Percentiles rank a stretch among this genome's conserved stretches.
Evolutionary conservation across 2,797 vertebrate species (phyloP).

Genomic region (Garrulus glandarius): DNA sequence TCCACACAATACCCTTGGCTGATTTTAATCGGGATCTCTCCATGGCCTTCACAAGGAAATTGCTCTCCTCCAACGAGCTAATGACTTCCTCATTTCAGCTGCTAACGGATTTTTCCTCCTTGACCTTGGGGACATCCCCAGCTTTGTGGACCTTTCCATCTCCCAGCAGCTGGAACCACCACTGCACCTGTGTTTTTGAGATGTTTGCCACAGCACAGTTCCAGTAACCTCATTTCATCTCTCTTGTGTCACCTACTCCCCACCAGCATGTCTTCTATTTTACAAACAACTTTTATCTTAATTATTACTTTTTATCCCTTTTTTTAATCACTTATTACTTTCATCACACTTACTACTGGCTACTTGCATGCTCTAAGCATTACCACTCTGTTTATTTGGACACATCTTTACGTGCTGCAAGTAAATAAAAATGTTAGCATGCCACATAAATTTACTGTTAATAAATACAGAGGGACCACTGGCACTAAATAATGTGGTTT

Average conservation of each 20-base stretch:
- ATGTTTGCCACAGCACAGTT: background rate
- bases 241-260: background rate
- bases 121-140: background rate
- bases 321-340: background rate
- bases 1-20: constrained; percentile 18
- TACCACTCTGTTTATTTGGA: background rate
- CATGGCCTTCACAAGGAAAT: background rate
- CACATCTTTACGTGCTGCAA: fast-evolving
- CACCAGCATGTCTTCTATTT: background rate
- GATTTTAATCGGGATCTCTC: constrained; percentile 24
- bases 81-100: constrained; percentile 11
- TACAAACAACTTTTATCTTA: background rate
- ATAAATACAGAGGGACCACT: background rate
- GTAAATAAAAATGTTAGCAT: background rate
- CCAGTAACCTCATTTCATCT: background rate
- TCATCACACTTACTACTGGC: background rate
- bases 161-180: background rate
- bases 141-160: background rate
- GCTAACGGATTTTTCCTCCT: background rate
- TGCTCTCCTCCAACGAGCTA: background rate
- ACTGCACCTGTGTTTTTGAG: background rate
- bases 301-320: background rate
- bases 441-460: background rate
- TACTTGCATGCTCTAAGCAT: background rate
- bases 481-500: background rate